Evolutionary conservation across 1,140 invertebrate species (phyloP).

Genomic region (Megathymus violae): DNA sequence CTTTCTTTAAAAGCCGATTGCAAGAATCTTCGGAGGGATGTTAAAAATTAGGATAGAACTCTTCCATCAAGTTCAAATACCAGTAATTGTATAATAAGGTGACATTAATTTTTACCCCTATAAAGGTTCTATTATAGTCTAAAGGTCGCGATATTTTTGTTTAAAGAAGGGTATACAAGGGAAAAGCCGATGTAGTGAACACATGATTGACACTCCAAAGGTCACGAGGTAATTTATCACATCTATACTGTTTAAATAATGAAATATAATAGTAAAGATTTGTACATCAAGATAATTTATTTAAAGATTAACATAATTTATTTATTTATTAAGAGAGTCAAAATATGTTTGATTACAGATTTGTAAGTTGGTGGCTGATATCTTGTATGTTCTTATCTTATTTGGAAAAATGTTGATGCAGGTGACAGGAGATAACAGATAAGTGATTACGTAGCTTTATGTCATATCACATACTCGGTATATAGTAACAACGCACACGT

Average conservation of each 20-base stretch:
- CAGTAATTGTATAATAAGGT: too few relatives aligned
- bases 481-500: too few relatives aligned
- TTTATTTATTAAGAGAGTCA: constrained; percentile 6
- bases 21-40: too few relatives aligned
- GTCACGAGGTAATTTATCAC: constrained; percentile 30
- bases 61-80: not conserved
- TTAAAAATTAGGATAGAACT: not conserved
- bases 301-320: constrained; percentile 1
- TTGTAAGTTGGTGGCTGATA: not conserved
- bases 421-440: constrained; percentile 1
- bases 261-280: constrained; percentile 14
- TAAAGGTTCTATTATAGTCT: constrained; percentile 18
- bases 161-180: constrained; percentile 50
- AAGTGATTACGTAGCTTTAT: not conserved
- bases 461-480: too few relatives aligned
- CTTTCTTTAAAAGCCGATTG: too few relatives aligned
- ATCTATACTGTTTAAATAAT: not conserved
- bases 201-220: constrained; percentile 44
- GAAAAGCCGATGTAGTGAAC: constrained; percentile 49
- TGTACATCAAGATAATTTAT: constrained; percentile 5
- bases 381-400: not conserved
- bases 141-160: constrained; percentile 54
- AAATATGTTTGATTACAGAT: constrained; percentile 7
- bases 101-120: constrained; percentile 5
- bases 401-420: constrained; percentile 12